Percentiles rank a stretch among this genome's conserved stretches.
phyloP scores from a whole-genome alignment of 2,888 invertebrate genomes.

The Mythimna pallens region DNA sequence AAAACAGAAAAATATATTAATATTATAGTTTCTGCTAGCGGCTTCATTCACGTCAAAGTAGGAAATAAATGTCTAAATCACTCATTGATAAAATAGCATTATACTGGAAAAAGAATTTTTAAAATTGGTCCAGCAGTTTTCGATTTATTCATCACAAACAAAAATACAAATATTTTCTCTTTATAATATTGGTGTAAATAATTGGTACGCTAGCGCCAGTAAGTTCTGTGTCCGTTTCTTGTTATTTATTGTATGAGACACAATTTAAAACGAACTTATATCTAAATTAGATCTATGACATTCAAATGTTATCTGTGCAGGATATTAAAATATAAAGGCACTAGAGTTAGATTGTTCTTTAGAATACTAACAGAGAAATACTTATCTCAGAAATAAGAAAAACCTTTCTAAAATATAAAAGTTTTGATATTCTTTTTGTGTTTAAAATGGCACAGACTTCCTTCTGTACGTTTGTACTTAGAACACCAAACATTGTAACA shows the following conservation, averaged over 20 bases:
- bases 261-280: conserved; percentile 24
- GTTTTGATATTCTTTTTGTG: no score
- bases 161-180: no score
- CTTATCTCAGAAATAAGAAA: not conserved
- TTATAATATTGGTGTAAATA: no score
- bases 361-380: not conserved
- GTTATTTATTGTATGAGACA: conserved; percentile 11
- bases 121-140: no score
- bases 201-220: not conserved
- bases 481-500: not conserved
- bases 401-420: no score
- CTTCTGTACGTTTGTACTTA: not conserved
- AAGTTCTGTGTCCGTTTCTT: not conserved
- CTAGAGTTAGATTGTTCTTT: not conserved
- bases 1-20: not conserved
- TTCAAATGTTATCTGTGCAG: conserved; percentile 36
- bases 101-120: no score
- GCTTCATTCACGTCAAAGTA: no score
- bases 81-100: no score
- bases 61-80: no score
- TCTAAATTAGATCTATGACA: conserved; percentile 47
- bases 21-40: no score
- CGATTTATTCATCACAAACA: no score
- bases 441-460: not conserved
- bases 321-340: conserved; percentile 22